phyloP scores from a whole-genome alignment of 1,140 invertebrate species.

The Cryptotermes secundus region DNA sequence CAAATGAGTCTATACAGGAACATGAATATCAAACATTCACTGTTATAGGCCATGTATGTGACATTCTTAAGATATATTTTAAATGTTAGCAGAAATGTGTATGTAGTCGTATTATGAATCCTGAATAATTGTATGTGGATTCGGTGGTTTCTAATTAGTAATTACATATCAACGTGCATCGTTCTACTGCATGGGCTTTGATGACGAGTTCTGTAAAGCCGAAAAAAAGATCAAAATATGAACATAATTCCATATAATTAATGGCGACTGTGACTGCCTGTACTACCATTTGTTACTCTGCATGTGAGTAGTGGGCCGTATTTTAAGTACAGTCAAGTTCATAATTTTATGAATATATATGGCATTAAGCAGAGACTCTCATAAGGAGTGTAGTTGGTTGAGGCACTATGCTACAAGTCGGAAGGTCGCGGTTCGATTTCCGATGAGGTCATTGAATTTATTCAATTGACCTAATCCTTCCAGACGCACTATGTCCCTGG shows the following conservation, averaged over 20 bases:
- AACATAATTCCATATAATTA: constrained; percentile 16
- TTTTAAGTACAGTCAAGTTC: too few species aligned
- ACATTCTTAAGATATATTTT: not conserved
- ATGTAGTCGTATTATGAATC: not conserved
- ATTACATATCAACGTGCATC: not conserved
- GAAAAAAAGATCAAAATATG: not conserved
- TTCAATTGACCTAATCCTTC: too few species aligned
- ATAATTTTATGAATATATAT: too few species aligned
- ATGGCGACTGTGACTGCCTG: not conserved
- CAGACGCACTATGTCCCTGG: too few species aligned
- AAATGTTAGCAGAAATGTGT: not conserved
- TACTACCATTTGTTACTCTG: not conserved
- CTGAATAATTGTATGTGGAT: not conserved
- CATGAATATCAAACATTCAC: too few species aligned
- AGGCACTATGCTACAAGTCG: too few species aligned
- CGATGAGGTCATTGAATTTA: too few species aligned
- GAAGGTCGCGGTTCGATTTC: too few species aligned
- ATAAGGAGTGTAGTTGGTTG: too few species aligned
- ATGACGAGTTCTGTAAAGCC: not conserved
- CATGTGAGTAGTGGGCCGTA: not conserved
- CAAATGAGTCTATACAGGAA: not conserved
- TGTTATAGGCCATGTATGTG: not conserved
- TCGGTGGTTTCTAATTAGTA: not conserved
- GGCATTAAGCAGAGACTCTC: too few species aligned
- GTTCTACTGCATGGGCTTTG: not conserved